Base-by-base conservation (phyloP, 2,797 vertebrate species). In the Dromococcyx pavoninus region DNA sequence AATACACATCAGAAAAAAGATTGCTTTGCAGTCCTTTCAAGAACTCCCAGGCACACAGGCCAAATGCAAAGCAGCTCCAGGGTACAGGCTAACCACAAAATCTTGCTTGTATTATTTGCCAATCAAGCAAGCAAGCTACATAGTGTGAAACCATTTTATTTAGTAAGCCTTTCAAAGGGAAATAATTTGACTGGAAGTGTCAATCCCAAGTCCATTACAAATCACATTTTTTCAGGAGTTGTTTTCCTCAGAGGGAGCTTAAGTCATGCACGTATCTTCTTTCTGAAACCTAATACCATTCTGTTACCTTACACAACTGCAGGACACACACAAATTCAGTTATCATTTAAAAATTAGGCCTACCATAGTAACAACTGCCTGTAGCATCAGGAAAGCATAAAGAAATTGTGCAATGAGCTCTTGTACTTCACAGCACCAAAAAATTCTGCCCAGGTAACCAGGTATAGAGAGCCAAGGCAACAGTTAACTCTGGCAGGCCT, bases 391-490 rank as follows among this genome's bases (percentile, higher is more conserved):
- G 86, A 92, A 95, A 92, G 58, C 65, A 89, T 86, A 92, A 95
- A 81, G 95, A 93, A 95, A 72, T 96, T 89, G 93, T 87, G 73
- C 91, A 96, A 96, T 62, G 91, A 95, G 94, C 72, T 60, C 57
- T 92, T 62, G 8, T 66, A 95, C 95, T 95, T 94, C 76, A 95
- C 95, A 97, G 97, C 97, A 98, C 97, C 97, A 85, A 72, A 76
- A 58, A 62, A 91, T 92, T 91, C 93, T 95, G 50, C 86, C 93
- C 79, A 85, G 93, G 69, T 95, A 44, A 93, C 85, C 88, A 95
- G 77, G 81, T 70, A 24, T 11, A 61, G 76, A 82, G 78, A 77
- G 54, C 86, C 93, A 94, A 94, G 96, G 94, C 95, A 95, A 94
- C 41, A 27, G 86, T 66, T 95, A 69, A 65, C 93, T 94, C 62